These are phyloP conservation scores for Acronicta leporina DNA, from an alignment of 2,888 invertebrate species.

Conservation along the genomic window DNA sequence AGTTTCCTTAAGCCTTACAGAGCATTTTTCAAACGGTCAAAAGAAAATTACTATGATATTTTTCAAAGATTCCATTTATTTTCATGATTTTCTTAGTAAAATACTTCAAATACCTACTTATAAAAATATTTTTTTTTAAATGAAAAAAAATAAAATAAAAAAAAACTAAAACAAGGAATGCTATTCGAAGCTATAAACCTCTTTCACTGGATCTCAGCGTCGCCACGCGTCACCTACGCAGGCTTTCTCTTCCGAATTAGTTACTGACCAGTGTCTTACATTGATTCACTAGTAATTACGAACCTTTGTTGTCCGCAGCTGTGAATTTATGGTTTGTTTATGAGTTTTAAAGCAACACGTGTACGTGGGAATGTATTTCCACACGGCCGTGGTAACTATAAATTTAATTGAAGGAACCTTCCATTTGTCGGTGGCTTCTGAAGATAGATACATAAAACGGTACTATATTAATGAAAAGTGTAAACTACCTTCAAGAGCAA, in stretches of 20 bases:
- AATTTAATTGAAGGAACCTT: neutral
- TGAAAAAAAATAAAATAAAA: too few species aligned
- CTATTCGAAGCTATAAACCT: conserved; percentile 31
- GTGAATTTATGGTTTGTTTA: conserved; percentile 53
- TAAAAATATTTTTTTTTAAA: too few species aligned
- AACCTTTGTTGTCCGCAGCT: conserved; percentile 48
- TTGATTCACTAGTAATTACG: conserved; percentile 56
- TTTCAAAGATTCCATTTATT: too few species aligned
- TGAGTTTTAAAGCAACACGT: conserved; percentile 19
- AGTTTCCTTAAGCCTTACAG: conserved; percentile 8
- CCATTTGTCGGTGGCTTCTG: conserved; percentile 1
- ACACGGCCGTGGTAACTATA: conserved; percentile 6
- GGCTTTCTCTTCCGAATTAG: conserved; percentile 61
- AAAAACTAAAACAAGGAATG: conserved; percentile 1
- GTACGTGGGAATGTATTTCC: conserved; percentile 28
- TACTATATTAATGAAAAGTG: neutral
- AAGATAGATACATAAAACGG: neutral
- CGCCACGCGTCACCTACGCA: conserved; percentile 47
- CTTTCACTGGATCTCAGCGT: conserved; percentile 36
- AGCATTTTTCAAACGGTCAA: conserved; percentile 1
- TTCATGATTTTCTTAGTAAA: too few species aligned
- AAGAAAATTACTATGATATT: too few species aligned
- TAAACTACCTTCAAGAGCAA: neutral
- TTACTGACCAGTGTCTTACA: conserved; percentile 47
- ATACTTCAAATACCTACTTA: too few species aligned